Evolutionary conservation across 2,113 vertebrate species (phyloP).

Genomic region (Trogon melanurus): DNA sequence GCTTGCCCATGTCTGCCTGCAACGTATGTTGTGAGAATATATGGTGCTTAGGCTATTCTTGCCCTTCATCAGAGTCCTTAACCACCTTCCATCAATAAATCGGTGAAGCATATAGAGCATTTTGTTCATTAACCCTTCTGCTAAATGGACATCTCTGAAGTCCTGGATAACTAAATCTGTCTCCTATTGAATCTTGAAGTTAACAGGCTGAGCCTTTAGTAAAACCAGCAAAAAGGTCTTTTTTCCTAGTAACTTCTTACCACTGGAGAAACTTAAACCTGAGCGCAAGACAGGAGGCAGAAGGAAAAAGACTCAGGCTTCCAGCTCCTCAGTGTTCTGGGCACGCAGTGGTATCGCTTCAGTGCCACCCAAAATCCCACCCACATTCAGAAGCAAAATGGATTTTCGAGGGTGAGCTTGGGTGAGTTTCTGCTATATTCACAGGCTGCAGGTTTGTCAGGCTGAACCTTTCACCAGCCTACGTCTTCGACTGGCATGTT

Average conservation of each 20-base stretch:
- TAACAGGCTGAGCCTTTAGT: not conserved
- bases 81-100: not conserved
- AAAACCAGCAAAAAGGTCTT: not conserved
- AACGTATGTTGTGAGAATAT: fast-evolving
- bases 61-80: not conserved
- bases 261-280: not conserved
- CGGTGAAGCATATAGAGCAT: not conserved
- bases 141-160: not conserved
- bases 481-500: fast-evolving
- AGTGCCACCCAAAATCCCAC: not conserved
- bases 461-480: not conserved
- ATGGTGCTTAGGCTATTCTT: not conserved
- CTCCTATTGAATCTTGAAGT: not conserved
- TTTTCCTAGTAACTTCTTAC: not conserved
- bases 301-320: not conserved
- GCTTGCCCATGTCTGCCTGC: not conserved
- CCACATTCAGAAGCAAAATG: not conserved
- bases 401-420: not conserved
- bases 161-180: not conserved
- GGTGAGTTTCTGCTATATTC: not conserved
- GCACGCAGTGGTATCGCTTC: fast-evolving
- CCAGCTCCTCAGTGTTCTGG: not conserved
- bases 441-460: not conserved
- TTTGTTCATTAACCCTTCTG: not conserved
- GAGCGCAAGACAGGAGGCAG: not conserved